A percentile compares a stretch with the other conserved stretches of the same genome.
Evolutionary conservation across 2,797 vertebrate species (phyloP).

Genomic region (Helostoma temminkii): DNA sequence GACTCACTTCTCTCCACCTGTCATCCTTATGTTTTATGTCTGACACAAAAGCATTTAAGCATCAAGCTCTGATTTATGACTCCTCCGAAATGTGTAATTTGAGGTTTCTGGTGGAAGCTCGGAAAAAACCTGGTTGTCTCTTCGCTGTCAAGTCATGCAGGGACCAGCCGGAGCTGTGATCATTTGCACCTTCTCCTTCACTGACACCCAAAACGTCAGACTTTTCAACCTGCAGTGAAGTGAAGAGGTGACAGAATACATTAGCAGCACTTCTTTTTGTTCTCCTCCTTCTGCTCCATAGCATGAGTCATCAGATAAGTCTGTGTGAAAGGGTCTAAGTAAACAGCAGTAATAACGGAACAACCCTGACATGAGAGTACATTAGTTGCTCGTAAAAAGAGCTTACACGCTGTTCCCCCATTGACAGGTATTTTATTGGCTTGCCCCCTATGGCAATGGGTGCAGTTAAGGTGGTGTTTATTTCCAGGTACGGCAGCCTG

Average conservation of each 20-base stretch:
- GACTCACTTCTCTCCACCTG: conserved; percentile 57
- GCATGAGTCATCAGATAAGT: conserved; percentile 53
- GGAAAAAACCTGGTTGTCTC: conserved; percentile 3
- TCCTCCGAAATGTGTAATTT: conserved; percentile 76
- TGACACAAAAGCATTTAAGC: conserved; percentile 73
- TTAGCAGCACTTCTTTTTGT: conserved; percentile 29
- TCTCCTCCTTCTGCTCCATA: conserved; percentile 19
- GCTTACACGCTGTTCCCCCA: conserved; percentile 41
- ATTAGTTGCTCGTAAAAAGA: conserved; percentile 70
- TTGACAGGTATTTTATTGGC: conserved; percentile 56
- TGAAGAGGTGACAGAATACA: conserved; percentile 44
- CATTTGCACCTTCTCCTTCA: conserved; percentile 14
- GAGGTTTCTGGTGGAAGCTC: conserved; percentile 52
- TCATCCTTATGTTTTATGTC: conserved; percentile 62
- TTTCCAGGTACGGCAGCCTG: conserved; percentile 60
- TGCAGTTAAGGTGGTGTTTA: conserved; percentile 71
- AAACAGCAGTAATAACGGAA: conserved; percentile 37
- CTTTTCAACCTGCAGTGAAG: conserved; percentile 31
- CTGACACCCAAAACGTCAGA: conserved; percentile 31
- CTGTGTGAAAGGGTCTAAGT: conserved; percentile 26
- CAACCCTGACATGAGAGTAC: conserved; percentile 55
- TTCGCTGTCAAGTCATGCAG: conserved; percentile 46
- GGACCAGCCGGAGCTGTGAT: conserved; percentile 32
- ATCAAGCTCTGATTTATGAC: conserved; percentile 73
- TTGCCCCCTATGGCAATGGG: conserved; percentile 43